These are phyloP conservation scores for Pegea sp. DNA, from an alignment of 23 tunicate species.

Conservation along the genomic window DNA sequence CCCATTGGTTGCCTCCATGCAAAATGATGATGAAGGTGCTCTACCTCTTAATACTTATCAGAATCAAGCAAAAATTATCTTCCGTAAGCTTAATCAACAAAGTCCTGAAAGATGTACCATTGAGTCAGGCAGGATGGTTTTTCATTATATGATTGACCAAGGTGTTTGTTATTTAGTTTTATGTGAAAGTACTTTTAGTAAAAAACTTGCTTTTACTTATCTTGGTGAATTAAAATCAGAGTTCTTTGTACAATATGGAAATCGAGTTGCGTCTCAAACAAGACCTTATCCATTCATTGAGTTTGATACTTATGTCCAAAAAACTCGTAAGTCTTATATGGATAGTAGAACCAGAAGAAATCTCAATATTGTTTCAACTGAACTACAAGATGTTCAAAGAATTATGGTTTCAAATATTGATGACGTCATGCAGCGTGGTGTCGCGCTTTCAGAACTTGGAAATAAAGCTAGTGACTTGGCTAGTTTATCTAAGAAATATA, in stretches of 20 bases:
- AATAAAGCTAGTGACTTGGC: constrained; percentile 78
- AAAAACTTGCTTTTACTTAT: constrained; percentile 77
- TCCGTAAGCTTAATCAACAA: constrained; percentile 83
- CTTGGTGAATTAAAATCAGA: constrained; percentile 87
- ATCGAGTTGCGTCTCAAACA: constrained; percentile 40
- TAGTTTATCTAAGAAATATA: constrained; percentile 64
- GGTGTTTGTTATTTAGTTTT: constrained; percentile 74
- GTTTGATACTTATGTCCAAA: constrained; percentile 95
- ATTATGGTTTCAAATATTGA: constrained; percentile 95
- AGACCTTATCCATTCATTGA: constrained; percentile 95
- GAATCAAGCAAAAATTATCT: constrained; percentile 76
- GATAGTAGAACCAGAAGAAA: constrained; percentile 74
- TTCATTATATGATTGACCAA: constrained; percentile 74
- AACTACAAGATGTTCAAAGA: constrained; percentile 93
- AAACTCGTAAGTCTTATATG: constrained; percentile 65
- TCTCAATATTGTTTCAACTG: constrained; percentile 69
- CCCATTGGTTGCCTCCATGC: constrained; percentile 85
- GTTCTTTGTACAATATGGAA: constrained; percentile 97
- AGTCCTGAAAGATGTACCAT: constrained; percentile 85
- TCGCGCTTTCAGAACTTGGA: constrained; percentile 54
- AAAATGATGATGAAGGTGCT: constrained; percentile 87
- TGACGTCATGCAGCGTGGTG: constrained; percentile 80
- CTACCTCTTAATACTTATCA: constrained; percentile 62
- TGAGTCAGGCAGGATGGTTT: constrained; percentile 46
- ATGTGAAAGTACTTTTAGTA: constrained; percentile 62